Percentiles rank a stretch among this genome's conserved stretches.
phyloP scores from a whole-genome alignment of 2,113 vertebrate species.

The Amphilophus citrinellus region DNA sequence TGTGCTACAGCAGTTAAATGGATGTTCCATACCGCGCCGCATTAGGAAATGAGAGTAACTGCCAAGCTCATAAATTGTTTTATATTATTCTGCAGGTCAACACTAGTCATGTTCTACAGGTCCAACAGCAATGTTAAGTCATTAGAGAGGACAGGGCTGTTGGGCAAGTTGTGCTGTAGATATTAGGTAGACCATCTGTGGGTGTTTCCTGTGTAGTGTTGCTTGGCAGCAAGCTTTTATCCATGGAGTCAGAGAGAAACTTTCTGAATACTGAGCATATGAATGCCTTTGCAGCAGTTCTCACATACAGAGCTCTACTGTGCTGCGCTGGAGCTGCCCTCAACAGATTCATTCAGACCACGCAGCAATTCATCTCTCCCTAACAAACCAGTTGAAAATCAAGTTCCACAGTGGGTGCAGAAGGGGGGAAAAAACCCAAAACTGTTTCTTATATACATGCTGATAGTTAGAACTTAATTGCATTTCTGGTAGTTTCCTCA shows the following conservation, averaged over 20 bases:
- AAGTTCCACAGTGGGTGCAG: conserved; percentile 5
- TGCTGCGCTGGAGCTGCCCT: conserved; percentile 47
- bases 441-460: not conserved
- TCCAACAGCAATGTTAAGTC: conserved; percentile 31
- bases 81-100: not conserved
- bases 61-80: not conserved
- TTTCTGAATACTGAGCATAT: conserved; percentile 72
- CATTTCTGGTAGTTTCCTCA: not conserved
- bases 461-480: not conserved
- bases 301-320: conserved; percentile 69
- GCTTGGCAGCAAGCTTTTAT: conserved; percentile 59
- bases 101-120: conserved; percentile 22
- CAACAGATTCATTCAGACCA: conserved; percentile 69
- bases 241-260: conserved; percentile 50
- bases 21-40: not conserved
- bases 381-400: conserved; percentile 45
- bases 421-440: not conserved
- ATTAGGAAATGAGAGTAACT: conserved; percentile 8
- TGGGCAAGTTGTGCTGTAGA: conserved; percentile 30
- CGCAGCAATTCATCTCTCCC: conserved; percentile 51
- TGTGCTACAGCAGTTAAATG: not conserved
- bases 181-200: conserved; percentile 48
- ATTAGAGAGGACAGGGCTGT: conserved; percentile 5
- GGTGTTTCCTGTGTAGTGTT: conserved; percentile 43
- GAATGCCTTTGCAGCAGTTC: conserved; percentile 59